Evolutionary conservation across 2,113 vertebrate species (phyloP).

Genomic region (Seriola aureovittata): DNA sequence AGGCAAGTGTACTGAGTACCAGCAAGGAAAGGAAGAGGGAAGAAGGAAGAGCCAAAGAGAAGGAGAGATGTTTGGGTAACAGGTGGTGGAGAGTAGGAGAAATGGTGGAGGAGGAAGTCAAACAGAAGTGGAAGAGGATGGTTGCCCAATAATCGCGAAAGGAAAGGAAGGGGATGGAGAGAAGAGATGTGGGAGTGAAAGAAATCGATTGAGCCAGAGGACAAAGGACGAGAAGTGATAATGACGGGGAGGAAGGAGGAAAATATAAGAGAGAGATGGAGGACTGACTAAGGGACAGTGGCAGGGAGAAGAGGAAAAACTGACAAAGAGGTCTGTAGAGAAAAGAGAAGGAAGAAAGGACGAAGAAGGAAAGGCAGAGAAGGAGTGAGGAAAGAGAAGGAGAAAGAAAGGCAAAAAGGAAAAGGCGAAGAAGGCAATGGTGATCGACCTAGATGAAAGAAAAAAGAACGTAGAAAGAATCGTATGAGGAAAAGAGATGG

Average conservation of each 20-base stretch:
- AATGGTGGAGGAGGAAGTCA: background rate
- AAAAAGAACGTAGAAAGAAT: background rate
- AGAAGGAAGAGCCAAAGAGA: slow-evolving; percentile 1
- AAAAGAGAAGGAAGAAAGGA: background rate
- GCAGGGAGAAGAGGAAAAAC: background rate
- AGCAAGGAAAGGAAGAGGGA: background rate
- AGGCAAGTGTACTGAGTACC: slow-evolving; percentile 21
- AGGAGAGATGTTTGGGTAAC: background rate
- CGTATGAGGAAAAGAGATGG: background rate
- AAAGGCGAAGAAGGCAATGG: background rate
- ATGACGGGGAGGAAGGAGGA: background rate
- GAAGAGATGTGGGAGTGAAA: background rate
- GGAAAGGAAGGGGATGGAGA: background rate
- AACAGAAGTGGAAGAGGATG: background rate
- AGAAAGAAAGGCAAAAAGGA: background rate
- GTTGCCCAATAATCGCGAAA: background rate
- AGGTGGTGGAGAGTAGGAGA: background rate
- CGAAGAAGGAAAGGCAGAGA: background rate
- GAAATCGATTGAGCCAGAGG: background rate
- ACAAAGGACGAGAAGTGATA: background rate
- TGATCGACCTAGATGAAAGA: background rate
- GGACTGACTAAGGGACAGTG: background rate
- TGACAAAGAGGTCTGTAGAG: background rate
- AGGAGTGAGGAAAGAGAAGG: background rate
- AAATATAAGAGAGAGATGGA: background rate